Evolutionary conservation across 2,888 invertebrate genomes (phyloP).

Genomic region (Drosophila cognata): DNA sequence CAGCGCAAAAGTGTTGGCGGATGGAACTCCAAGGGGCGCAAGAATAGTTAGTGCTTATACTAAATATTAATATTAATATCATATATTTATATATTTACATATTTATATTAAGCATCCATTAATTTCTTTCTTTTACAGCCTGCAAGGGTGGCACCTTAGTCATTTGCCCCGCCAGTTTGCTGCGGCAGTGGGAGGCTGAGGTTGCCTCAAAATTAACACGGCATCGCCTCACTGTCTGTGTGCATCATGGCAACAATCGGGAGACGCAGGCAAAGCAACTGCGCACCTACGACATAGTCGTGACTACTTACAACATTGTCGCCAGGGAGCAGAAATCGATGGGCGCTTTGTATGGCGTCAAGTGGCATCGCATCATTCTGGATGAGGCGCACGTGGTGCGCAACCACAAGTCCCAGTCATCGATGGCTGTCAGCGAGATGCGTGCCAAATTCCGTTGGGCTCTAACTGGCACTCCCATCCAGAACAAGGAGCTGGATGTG

Average conservation of each 20-base stretch:
- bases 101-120: neutral
- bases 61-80: neutral
- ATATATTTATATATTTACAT: neutral
- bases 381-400: constrained; percentile 97
- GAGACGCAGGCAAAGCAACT: constrained; percentile 88
- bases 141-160: constrained; percentile 92
- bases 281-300: constrained; percentile 91
- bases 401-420: constrained; percentile 92
- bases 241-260: constrained; percentile 94
- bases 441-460: constrained; percentile 89
- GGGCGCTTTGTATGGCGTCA: constrained; percentile 88
- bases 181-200: constrained; percentile 96
- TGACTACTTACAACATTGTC: constrained; percentile 94
- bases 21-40: constrained; percentile 82
- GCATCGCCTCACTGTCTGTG: constrained; percentile 87
- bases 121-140: constrained; percentile 76
- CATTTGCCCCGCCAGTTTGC: constrained; percentile 95
- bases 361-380: constrained; percentile 94
- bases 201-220: constrained; percentile 88
- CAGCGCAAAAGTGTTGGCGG: constrained; percentile 29
- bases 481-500: constrained; percentile 95
- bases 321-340: constrained; percentile 87
- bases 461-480: constrained; percentile 97
- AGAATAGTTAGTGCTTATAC: constrained; percentile 72
- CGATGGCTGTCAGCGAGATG: constrained; percentile 88